These are phyloP conservation scores for Acanthis flammea DNA, from an alignment of 2,797 vertebrate species.

Conservation along the genomic window DNA sequence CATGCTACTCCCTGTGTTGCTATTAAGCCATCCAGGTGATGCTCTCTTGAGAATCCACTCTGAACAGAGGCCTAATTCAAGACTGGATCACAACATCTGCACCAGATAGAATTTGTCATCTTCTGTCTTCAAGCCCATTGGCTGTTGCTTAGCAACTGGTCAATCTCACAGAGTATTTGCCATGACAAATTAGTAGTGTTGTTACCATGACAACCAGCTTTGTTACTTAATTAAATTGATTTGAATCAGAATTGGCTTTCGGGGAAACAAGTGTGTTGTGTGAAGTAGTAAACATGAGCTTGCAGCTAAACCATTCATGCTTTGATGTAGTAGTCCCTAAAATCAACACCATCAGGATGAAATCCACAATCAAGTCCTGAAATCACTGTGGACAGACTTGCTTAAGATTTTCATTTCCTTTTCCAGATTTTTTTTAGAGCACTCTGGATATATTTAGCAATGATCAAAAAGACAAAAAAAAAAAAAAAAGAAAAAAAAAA, in stretches of 20 bases:
- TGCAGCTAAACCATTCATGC: conserved; percentile 62
- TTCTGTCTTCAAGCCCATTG: conserved; percentile 81
- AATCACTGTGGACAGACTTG: background rate
- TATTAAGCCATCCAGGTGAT: conserved; percentile 54
- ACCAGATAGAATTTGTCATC: conserved; percentile 85
- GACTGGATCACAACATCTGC: conserved; percentile 82
- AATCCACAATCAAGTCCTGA: conserved; percentile 25
- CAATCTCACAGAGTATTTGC: conserved; percentile 89
- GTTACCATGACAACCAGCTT: conserved; percentile 96
- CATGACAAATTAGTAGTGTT: conserved; percentile 90
- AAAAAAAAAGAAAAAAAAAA: background rate
- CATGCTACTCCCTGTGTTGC: conserved; percentile 49
- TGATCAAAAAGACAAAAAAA: background rate
- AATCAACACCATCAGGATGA: conserved; percentile 31
- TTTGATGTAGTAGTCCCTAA: conserved; percentile 48
- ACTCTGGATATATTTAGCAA: background rate
- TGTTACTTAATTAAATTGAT: conserved; percentile 97
- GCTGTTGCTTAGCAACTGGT: conserved; percentile 91
- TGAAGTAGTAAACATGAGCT: conserved; percentile 69
- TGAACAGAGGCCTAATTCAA: conserved; percentile 73
- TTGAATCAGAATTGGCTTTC: conserved; percentile 86
- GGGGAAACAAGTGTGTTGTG: conserved; percentile 70
- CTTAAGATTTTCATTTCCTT: background rate
- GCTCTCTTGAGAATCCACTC: conserved; percentile 57
- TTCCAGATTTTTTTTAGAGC: background rate